Conservation (phyloP, 2,113 vertebrate genomes). For the Muntiacus muntjak region DNA sequence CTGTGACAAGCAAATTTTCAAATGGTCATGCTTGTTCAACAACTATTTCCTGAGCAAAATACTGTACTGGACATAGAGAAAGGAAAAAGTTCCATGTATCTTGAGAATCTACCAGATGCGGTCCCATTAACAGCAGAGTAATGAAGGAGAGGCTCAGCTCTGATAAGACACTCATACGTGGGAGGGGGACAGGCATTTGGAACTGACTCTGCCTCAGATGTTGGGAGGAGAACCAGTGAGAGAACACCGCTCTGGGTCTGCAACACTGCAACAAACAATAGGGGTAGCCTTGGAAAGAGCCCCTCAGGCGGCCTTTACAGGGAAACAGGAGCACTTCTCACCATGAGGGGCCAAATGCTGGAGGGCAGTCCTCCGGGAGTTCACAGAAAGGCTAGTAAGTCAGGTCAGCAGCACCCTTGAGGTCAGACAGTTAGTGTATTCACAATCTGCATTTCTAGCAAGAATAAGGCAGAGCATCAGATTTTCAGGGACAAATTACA, state of each 20-base stretch:
- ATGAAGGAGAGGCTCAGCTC: neutral
- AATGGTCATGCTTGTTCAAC: neutral
- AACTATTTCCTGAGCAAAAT: neutral
- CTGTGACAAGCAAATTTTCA: neutral
- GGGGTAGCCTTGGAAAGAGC: neutral
- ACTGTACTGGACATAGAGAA: neutral
- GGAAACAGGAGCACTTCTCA: neutral
- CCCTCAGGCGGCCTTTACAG: neutral
- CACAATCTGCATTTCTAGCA: neutral
- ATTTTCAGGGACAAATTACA: neutral
- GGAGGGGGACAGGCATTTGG: neutral
- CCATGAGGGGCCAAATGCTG: neutral
- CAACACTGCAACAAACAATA: neutral
- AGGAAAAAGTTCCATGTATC: neutral
- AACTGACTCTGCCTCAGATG: neutral
- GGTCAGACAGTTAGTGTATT: neutral
- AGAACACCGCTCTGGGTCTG: neutral
- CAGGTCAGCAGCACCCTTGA: neutral
- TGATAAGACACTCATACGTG: neutral
- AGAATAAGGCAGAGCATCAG: neutral
- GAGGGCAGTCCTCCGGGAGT: neutral
- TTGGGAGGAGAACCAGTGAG: neutral
- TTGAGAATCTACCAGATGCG: neutral
- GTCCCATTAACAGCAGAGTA: neutral
- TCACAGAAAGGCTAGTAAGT: neutral